Evolutionary conservation across 2,888 invertebrate species (phyloP).

Genomic region (Cryptocephalus primarius): DNA sequence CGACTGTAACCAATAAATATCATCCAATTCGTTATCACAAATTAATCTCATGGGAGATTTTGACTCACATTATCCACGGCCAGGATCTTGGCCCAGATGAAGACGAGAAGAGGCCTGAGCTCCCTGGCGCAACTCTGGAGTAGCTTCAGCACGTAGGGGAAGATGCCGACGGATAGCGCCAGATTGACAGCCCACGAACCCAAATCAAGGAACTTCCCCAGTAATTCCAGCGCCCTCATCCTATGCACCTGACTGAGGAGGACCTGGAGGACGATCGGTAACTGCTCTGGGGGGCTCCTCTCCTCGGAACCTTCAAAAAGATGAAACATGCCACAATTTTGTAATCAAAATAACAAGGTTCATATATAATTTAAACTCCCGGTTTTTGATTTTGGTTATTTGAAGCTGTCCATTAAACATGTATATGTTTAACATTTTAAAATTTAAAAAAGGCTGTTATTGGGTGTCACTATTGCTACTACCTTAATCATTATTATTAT

Average conservation of each 20-base stretch:
- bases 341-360: too few relatives aligned
- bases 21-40: background rate
- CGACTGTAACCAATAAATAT: slow-evolving; percentile 46
- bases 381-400: too few relatives aligned
- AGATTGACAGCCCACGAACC: slow-evolving; percentile 94
- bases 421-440: too few relatives aligned
- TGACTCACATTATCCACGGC: slow-evolving; percentile 83
- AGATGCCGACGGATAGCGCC: slow-evolving; percentile 94
- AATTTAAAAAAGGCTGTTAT: too few relatives aligned
- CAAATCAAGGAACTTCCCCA: slow-evolving; percentile 88
- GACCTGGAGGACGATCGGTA: slow-evolving; percentile 94
- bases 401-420: too few relatives aligned
- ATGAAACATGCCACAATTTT: too few relatives aligned
- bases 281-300: slow-evolving; percentile 85
- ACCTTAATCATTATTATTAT: too few relatives aligned
- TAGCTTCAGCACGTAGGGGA: slow-evolving; percentile 95
- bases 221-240: slow-evolving; percentile 83
- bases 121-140: slow-evolving; percentile 91
- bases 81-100: slow-evolving; percentile 98
- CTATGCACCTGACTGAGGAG: slow-evolving; percentile 72
- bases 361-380: background rate
- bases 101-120: slow-evolving; percentile 83
- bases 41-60: background rate
- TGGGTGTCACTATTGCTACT: too few relatives aligned
- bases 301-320: slow-evolving; percentile 44